Evolutionary conservation across 35 echinoderm and acorn worm species (phyloP).

Genomic region (Heliocidaris erythrogramma): DNA sequence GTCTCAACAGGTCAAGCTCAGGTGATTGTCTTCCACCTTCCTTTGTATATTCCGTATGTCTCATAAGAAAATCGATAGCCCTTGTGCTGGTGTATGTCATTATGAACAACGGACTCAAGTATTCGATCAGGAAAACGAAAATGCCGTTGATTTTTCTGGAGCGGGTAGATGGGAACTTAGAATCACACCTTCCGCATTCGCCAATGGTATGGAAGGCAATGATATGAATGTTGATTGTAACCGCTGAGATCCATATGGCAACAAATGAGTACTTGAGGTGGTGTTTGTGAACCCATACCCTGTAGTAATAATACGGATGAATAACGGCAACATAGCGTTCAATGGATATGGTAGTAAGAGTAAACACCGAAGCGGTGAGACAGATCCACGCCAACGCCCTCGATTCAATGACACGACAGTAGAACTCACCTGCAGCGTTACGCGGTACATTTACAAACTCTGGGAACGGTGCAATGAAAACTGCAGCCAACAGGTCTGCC

Average conservation of each 20-base stretch:
- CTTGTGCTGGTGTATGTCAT: background rate
- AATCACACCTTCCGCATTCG: background rate
- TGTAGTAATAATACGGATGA: background rate
- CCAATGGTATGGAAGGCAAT: background rate
- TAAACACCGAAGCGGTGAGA: background rate
- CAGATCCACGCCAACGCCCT: background rate
- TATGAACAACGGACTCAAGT: background rate
- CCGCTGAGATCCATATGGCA: background rate
- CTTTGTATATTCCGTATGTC: background rate
- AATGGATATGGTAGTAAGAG: background rate
- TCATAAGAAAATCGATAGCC: background rate
- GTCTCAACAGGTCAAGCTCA: background rate
- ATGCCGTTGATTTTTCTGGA: background rate
- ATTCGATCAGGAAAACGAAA: slow-evolving; percentile 1
- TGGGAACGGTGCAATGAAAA: background rate
- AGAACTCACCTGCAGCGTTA: background rate
- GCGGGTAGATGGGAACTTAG: background rate
- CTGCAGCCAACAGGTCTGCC: background rate
- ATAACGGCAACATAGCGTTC: background rate
- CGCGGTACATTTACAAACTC: background rate
- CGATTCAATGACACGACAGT: background rate
- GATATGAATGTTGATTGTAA: background rate
- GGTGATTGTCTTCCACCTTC: background rate
- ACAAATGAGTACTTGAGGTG: background rate
- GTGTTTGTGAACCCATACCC: background rate